Percentiles rank a stretch among this genome's conserved stretches.
Conservation (phyloP, 2,797 vertebrate genomes). For the Sebastes goodei region DNA sequence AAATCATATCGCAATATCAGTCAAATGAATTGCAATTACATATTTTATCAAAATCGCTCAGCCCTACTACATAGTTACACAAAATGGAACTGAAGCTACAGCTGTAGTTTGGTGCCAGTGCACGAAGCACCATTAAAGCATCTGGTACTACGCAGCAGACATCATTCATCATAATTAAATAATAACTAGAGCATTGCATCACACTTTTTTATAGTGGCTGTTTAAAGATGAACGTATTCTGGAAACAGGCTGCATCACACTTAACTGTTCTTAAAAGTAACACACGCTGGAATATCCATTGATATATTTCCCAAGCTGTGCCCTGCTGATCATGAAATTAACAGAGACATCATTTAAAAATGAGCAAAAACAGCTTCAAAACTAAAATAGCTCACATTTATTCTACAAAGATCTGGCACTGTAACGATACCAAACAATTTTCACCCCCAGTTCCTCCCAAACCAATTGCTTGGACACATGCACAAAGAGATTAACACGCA, state of each 20-base stretch:
- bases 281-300: neutral
- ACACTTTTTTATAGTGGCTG: neutral
- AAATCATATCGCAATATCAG: too few species aligned
- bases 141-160: neutral
- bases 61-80: neutral
- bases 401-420: neutral
- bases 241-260: neutral
- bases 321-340: constrained; percentile 20
- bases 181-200: neutral
- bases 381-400: neutral
- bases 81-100: neutral
- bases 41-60: too few species aligned
- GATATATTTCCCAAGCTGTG: constrained; percentile 16
- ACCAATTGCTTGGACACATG: constrained; percentile 4
- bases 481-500: constrained; percentile 23
- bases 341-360: neutral
- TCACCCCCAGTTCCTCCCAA: neutral
- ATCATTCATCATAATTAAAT: constrained; percentile 5
- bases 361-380: constrained; percentile 11
- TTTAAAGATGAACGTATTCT: constrained; percentile 6
- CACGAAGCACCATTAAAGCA: neutral
- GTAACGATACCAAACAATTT: constrained; percentile 7
- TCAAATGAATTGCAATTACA: too few species aligned
- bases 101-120: neutral
- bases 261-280: neutral